Evolutionary conservation across 2,888 invertebrate genomes (phyloP), one percentile per base, ranked within the genome.

Genomic region (Dermolepida albohirtum): DNA sequence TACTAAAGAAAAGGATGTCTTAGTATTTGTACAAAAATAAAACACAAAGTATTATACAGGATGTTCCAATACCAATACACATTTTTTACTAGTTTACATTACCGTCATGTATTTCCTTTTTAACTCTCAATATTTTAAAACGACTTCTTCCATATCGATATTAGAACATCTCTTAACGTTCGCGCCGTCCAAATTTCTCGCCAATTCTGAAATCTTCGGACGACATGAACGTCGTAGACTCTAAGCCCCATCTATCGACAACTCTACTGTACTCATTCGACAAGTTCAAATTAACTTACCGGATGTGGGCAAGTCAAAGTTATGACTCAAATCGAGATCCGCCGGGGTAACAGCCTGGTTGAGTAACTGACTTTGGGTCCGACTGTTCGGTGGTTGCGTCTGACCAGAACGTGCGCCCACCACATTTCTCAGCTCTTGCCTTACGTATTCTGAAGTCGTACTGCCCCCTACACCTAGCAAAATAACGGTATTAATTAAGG

Each of bases 351-450:
- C 69, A 66, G 66, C 63, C 54, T 74, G 75, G 67, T 71, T 72
- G 68, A 71, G 70, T 63, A 72, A 49, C 65, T 73, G 70, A 51
- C 29, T 66, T 55, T 75, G 75, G 22, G 73, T 44, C 44, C 71
- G 55, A 66, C 67, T 70, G 65, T 72, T 78, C 75, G 83, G 85
- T 43, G 69, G 79, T 83, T 85, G 75, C 80, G 86, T 74, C 73
- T 81, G 81, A 39, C 83, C 83, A 41, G 92, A 92, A 78, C 96
- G 89, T 64, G 93, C 94, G 74, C 93, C 95, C 69, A 96, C 95
- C 72, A 93, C 91, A 55, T 95, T 94, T 76, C 96, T 88, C 78
- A 97, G 85, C 84, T 96, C 95, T 85, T 96, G 95, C 79, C 95
- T 90, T 75, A 96, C 96, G 84, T 92, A 96, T 85, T 96, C 96